These are phyloP conservation scores for Zeus faber DNA, from an alignment of 2,113 vertebrate genomes.

Conservation along the genomic window DNA sequence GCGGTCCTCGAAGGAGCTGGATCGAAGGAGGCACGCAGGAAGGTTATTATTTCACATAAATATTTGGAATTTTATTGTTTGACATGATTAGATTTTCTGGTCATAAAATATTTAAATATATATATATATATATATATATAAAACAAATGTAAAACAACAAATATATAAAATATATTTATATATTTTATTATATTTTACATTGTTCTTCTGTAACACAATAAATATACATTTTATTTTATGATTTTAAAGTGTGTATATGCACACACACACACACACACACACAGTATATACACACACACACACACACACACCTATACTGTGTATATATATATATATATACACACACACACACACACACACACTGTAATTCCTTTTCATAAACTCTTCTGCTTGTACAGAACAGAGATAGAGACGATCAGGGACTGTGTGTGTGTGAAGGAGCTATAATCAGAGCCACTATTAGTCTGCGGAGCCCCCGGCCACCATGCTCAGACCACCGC, in stretches of 20 bases:
- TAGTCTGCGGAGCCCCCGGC: constrained; percentile 63
- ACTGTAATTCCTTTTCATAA: not conserved
- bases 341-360: constrained; percentile 14
- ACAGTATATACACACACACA: constrained; percentile 1
- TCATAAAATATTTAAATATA: not conserved
- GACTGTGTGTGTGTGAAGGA: not conserved
- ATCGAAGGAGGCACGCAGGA: not conserved
- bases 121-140: no score
- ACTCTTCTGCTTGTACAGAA: no score
- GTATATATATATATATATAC: no score
- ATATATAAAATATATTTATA: no score
- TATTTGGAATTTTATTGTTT: no score
- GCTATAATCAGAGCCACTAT: constrained; percentile 53
- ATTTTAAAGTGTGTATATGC: not conserved
- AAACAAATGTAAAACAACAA: no score
- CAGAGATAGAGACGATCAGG: no score
- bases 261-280: not conserved
- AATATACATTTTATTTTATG: not conserved
- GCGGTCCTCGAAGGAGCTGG: not conserved
- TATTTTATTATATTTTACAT: no score
- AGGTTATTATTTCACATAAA: not conserved
- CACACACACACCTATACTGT: constrained; percentile 4
- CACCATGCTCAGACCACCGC: constrained; percentile 54
- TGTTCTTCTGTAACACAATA: not conserved
- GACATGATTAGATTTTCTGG: not conserved